Percentiles rank a stretch among this genome's conserved stretches.
phyloP scores from a whole-genome alignment of 1,140 invertebrate genomes.

The Octopus bimaculoides region DNA sequence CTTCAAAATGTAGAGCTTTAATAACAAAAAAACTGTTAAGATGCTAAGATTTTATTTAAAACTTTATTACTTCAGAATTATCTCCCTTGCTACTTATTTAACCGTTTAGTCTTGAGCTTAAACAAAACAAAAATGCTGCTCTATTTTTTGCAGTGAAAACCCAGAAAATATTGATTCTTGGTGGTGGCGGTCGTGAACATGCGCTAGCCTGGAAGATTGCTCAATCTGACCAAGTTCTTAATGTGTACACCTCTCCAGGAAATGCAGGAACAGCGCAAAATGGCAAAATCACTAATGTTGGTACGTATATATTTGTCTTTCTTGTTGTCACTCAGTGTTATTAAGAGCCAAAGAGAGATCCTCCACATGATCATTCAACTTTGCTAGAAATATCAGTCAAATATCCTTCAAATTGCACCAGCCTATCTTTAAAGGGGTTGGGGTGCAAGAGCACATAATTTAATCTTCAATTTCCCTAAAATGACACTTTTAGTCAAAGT shows the following conservation, averaged over 20 bases:
- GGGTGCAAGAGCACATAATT: not conserved
- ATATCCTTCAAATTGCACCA: not conserved
- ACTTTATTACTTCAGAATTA: too few relatives aligned
- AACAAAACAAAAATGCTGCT: not conserved
- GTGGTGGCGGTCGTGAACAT: constrained; percentile 93
- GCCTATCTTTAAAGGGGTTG: not conserved
- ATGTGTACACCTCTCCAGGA: constrained; percentile 83
- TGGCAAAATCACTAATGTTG: constrained; percentile 44
- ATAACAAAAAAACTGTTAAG: too few relatives aligned
- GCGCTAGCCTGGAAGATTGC: constrained; percentile 87
- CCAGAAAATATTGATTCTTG: constrained; percentile 74
- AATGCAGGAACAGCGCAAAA: constrained; percentile 74
- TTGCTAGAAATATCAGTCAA: constrained; percentile 4
- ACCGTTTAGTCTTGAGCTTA: too few relatives aligned
- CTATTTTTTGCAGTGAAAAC: not conserved
- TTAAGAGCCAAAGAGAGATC: not conserved
- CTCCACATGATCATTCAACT: not conserved
- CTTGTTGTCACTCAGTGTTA: not conserved
- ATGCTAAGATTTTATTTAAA: too few relatives aligned
- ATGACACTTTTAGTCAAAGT: not conserved
- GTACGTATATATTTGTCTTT: constrained; percentile 29
- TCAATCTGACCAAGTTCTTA: constrained; percentile 71
- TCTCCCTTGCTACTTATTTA: too few relatives aligned
- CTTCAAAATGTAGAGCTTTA: too few relatives aligned
- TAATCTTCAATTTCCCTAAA: not conserved